Conservation (phyloP, 2,113 vertebrate species). For the Macrotis lagotis region DNA sequence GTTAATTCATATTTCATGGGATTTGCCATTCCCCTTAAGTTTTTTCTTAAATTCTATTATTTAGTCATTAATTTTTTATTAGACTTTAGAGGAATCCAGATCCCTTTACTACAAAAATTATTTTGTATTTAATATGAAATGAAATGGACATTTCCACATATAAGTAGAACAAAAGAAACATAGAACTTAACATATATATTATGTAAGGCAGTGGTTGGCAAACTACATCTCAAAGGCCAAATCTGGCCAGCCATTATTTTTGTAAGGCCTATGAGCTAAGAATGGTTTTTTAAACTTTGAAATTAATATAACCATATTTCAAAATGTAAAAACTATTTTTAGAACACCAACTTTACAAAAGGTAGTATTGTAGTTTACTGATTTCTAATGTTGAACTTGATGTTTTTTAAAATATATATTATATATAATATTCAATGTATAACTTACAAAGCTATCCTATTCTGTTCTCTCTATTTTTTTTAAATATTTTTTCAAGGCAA, state of each 20-base stretch:
- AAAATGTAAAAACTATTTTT: not conserved
- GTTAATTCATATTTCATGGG: not conserved
- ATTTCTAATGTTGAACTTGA: not conserved
- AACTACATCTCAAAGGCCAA: not conserved
- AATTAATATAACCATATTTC: not conserved
- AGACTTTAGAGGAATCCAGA: not conserved
- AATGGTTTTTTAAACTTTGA: not conserved
- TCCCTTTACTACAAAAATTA: not conserved
- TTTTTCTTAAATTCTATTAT: not conserved
- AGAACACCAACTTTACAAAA: not conserved
- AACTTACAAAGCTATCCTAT: not conserved
- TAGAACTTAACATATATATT: not conserved
- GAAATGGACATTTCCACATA: not conserved
- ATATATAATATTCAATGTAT: not conserved
- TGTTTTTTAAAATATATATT: not conserved
- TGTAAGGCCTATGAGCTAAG: not conserved
- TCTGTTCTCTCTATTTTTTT: no score
- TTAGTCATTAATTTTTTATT: not conserved
- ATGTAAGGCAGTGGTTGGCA: not conserved
- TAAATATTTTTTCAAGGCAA: no score
- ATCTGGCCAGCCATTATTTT: not conserved
- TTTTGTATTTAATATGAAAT: not conserved
- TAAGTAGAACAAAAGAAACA: not conserved
- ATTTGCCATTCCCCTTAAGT: not conserved
- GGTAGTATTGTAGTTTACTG: not conserved